Conservation (phyloP, 2,888 invertebrate species). For the Corythucha ciliata region DNA sequence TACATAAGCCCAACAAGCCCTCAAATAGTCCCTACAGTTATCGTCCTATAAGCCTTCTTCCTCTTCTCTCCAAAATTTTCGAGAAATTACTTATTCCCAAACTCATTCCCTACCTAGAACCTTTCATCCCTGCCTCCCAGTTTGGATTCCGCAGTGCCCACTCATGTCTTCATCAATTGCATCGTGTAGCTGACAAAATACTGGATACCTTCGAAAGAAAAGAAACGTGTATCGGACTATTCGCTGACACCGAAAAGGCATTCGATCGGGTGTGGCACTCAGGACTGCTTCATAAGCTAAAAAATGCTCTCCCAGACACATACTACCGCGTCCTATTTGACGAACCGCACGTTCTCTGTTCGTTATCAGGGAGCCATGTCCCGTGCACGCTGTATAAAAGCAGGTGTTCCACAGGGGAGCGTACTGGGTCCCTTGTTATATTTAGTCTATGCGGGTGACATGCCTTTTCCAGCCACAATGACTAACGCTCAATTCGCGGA, state of each 20-base stretch:
- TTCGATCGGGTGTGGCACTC: constrained; percentile 1
- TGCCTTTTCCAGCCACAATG: too few species aligned
- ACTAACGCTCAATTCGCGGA: neutral
- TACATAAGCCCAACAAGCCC: constrained; percentile 8
- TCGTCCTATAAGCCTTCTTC: constrained; percentile 10
- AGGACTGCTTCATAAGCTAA: neutral
- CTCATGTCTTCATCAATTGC: neutral
- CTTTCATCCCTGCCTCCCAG: constrained; percentile 1
- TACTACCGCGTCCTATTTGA: too few species aligned
- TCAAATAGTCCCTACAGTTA: constrained; percentile 3
- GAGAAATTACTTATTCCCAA: neutral
- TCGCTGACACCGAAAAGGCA: neutral
- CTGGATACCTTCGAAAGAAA: neutral
- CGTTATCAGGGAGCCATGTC: too few species aligned
- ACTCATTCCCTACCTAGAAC: constrained; percentile 6
- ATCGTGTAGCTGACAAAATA: neutral
- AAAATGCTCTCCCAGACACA: too few species aligned
- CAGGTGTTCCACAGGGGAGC: constrained; percentile 7
- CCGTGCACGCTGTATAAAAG: too few species aligned
- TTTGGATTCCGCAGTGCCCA: constrained; percentile 12
- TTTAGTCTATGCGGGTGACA: too few species aligned
- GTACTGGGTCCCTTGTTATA: neutral
- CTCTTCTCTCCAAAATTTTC: constrained; percentile 8
- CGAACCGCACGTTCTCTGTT: too few species aligned
- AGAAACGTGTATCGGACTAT: neutral